Percentiles rank a stretch among this genome's conserved stretches.
These are phyloP conservation scores for Drosophila mojavensis DNA, from an alignment of 1,140 invertebrate species.

Conservation along the genomic window DNA sequence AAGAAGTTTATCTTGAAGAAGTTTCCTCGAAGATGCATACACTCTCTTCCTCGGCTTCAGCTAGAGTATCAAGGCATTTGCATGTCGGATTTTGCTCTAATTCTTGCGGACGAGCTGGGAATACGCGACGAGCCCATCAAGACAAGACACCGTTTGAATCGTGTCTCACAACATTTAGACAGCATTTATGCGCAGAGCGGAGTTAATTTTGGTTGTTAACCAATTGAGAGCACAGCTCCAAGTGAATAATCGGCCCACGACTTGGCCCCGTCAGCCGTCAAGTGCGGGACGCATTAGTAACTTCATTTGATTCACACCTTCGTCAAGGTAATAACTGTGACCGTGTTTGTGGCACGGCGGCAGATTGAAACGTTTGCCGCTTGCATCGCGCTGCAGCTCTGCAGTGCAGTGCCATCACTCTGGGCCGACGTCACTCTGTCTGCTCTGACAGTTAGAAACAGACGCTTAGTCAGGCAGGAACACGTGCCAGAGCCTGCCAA, in stretches of 20 bases:
- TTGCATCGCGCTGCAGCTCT: constrained; percentile 5
- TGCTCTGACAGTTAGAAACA: constrained; percentile 52
- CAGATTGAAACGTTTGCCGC: constrained; percentile 32
- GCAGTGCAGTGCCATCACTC: neutral
- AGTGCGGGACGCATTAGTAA: constrained; percentile 27
- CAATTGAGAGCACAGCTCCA: constrained; percentile 36
- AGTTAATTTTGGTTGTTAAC: constrained; percentile 61
- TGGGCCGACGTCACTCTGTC: constrained; percentile 25
- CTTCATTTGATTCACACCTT: constrained; percentile 52
- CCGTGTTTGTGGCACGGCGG: constrained; percentile 32
- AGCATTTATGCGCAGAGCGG: constrained; percentile 35
- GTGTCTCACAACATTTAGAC: constrained; percentile 51
- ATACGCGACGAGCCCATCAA: constrained; percentile 44
- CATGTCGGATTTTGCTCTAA: constrained; percentile 52
- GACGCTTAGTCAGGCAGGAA: constrained; percentile 25
- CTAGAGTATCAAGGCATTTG: constrained; percentile 52
- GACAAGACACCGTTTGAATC: constrained; percentile 4
- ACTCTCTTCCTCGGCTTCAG: neutral
- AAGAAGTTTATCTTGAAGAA: too few species aligned
- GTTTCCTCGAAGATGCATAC: neutral
- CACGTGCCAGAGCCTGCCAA: constrained; percentile 61
- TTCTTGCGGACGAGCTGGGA: constrained; percentile 54
- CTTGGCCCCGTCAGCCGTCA: constrained; percentile 5
- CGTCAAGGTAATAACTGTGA: constrained; percentile 52
- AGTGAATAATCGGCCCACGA: neutral